Evolutionary conservation across 1,140 invertebrate species (phyloP).

Genomic region (roundworm (Caenorhabditis elegans)): WBcel235 BX284606.5:1618501-1619000

Average conservation of each 20-base stretch:
- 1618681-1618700: no score
- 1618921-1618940: neutral
- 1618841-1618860: neutral
- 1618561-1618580: neutral
- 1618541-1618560: slow-evolving; percentile 15
- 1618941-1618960: neutral
- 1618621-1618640: no score
- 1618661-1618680: no score
- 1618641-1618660: no score
- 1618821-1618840: neutral
- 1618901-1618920: neutral
- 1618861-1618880: neutral
- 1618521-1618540: slow-evolving; percentile 21
- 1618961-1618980: no score
- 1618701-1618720: no score
- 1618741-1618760: no score
- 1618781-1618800: no score
- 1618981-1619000: no score
- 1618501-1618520: neutral
- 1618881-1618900: neutral
- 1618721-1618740: no score
- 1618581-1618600: neutral
- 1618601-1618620: neutral
- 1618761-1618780: no score
- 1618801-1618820: neutral